Percentiles rank a stretch among this genome's conserved stretches.
Conservation (phyloP, 1,140 invertebrate genomes). For the Neomicropteryx cornuta region DNA sequence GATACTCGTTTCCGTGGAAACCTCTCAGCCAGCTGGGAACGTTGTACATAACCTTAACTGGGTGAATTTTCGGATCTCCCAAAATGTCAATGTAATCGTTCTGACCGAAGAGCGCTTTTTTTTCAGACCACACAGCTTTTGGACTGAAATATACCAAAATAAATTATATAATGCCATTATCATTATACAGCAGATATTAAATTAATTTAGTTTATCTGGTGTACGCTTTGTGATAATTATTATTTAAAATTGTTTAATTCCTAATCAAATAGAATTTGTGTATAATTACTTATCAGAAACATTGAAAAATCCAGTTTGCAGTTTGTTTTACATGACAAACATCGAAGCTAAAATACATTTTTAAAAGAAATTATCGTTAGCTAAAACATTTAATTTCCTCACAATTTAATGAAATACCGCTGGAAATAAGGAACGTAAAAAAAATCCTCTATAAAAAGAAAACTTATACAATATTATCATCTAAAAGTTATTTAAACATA, state of each 20-base stretch:
- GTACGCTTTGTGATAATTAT: not conserved
- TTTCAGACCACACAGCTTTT: slow-evolving; percentile 60
- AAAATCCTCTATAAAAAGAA: too few relatives aligned
- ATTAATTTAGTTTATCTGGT: not conserved
- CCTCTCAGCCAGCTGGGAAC: slow-evolving; percentile 81
- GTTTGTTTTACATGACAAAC: not conserved
- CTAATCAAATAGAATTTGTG: slow-evolving; percentile 10
- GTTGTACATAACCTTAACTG: slow-evolving; percentile 69
- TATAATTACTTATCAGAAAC: not conserved
- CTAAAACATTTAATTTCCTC: too few relatives aligned
- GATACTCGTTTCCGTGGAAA: slow-evolving; percentile 77
- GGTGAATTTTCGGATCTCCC: slow-evolving; percentile 70
- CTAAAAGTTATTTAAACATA: too few relatives aligned
- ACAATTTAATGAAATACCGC: too few relatives aligned
- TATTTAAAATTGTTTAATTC: not conserved
- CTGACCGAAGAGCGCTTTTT: slow-evolving; percentile 79
- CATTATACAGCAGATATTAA: not conserved
- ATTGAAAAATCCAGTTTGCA: not conserved
- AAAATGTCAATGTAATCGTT: slow-evolving; percentile 97
- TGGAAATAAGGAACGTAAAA: too few relatives aligned
- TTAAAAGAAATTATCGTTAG: too few relatives aligned
- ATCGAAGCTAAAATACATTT: too few relatives aligned
- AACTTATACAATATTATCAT: too few relatives aligned
- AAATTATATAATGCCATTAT: not conserved
- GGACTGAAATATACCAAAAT: slow-evolving; percentile 35